phyloP scores from a whole-genome alignment of 2,113 vertebrate genomes.

The Erinaceus europaeus region DNA sequence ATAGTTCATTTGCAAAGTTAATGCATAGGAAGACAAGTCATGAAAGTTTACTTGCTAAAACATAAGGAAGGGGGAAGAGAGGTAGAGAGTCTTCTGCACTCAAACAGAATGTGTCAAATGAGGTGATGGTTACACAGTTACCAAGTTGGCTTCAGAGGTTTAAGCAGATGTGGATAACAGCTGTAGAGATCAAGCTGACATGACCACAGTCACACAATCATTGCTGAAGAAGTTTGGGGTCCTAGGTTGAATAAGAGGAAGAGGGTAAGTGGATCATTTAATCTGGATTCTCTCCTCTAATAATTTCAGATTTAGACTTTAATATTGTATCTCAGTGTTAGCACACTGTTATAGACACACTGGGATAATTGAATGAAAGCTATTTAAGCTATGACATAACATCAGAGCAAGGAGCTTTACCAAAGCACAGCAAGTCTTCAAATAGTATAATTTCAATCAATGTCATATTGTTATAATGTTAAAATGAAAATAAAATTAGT shows the following conservation, averaged over 20 bases:
- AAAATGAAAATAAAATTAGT: not conserved
- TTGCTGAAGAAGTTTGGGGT: not conserved
- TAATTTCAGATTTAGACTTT: not conserved
- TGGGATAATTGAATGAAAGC: not conserved
- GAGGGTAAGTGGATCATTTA: not conserved
- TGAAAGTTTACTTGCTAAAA: not conserved
- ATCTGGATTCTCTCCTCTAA: not conserved
- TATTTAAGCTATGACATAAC: not conserved
- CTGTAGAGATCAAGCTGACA: not conserved
- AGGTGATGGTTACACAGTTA: rapidly evolving
- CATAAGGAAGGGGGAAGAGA: not conserved
- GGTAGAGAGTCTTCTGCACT: not conserved
- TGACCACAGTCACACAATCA: not conserved
- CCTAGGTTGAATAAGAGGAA: rapidly evolving
- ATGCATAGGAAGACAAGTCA: not conserved
- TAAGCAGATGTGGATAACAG: not conserved
- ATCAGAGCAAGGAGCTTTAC: not conserved
- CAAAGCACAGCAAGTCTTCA: not conserved
- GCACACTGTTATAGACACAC: not conserved
- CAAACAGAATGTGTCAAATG: not conserved
- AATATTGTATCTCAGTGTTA: not conserved
- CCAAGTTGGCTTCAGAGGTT: not conserved
- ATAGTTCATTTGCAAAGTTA: not conserved
- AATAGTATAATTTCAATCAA: not conserved
- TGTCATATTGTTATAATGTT: not conserved